Evolutionary conservation across 37 sponge, comb jelly and placozoan genomes (phyloP), one percentile per base, ranked within the genome.

Genomic region (Amphimedon queenslandica): DNA sequence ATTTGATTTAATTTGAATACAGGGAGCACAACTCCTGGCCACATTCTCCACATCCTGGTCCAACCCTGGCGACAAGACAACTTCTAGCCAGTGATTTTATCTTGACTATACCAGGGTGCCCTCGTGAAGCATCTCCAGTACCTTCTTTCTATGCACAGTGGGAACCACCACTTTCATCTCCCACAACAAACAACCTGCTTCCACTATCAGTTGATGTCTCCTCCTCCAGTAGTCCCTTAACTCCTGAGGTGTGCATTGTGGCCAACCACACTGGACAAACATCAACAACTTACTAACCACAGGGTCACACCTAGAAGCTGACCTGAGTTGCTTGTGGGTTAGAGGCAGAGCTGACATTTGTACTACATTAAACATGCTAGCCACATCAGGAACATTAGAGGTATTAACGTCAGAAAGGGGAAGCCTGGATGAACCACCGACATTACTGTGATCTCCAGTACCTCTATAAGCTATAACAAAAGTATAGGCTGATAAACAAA

Each of bases 401-500:
- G 27, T 47, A 29, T 55, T 29, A 4, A 35, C 23, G 2, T 5
- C 4, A n/a, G 23, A 18, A 18, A 47, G 53, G 53, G 53, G 53
- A 13, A 47, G 53, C 53, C 53, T 47, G 53, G 53, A 47, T 47
- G 13, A 47, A 13, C 13, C 53, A 47, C 13, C 53, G 13, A 13
- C 53, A 47, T 47, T 47, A 13, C 53, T 13, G 13, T 63, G 64
- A 21, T 8, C 28, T n/a, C 33, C 29, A 30, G 67, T 66, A 35
- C 23, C 34, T 66, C 64, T 63, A 31, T 66, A 66, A 31, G n/a
- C 28, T 30, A 66, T 66, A 35, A n/a, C 37, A 66, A 30, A 66
- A 30, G n/a, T 27, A 35, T 66, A 66, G 33, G 30, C 37, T 31
- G 67, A 25, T 31, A 66, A 30, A 27, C n/a, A 66, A 30, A 66